These are phyloP conservation scores for Tridacna crocea DNA, from an alignment of 2,888 invertebrate species.

Conservation along the genomic window DNA sequence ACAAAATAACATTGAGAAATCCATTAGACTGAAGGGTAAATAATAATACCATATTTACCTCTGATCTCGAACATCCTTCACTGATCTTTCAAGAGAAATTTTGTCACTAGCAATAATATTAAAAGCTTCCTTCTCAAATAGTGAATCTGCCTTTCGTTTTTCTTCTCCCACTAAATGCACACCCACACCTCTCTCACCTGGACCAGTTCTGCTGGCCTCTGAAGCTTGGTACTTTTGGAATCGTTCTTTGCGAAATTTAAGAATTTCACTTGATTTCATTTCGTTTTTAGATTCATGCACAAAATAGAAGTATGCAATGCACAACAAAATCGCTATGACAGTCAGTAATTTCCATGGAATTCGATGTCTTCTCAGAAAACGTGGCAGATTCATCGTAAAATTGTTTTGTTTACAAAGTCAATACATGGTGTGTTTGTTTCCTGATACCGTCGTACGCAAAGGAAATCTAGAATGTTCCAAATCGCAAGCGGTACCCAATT, in stretches of 20 bases:
- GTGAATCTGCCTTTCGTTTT: constrained; percentile 87
- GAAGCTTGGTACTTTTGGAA: constrained; percentile 67
- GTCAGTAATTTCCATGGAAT: constrained; percentile 66
- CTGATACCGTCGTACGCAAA: neutral
- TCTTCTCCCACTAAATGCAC: constrained; percentile 85
- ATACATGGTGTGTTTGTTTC: neutral
- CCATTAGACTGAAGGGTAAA: neutral
- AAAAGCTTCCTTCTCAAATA: constrained; percentile 93
- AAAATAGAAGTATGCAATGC: constrained; percentile 50
- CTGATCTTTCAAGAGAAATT: constrained; percentile 92
- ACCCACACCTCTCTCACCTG: constrained; percentile 81
- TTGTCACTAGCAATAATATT: constrained; percentile 95
- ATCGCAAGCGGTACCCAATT: too few relatives aligned
- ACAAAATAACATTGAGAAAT: too few relatives aligned
- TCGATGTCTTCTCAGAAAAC: constrained; percentile 65
- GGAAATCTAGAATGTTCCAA: too few relatives aligned
- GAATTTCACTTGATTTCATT: constrained; percentile 37
- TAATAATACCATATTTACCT: constrained; percentile 74
- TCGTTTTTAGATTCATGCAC: constrained; percentile 21
- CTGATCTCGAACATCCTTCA: constrained; percentile 88
- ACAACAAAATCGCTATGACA: constrained; percentile 46
- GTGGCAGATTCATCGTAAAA: constrained; percentile 60
- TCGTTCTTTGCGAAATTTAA: constrained; percentile 61
- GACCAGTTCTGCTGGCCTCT: constrained; percentile 74
- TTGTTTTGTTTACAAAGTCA: constrained; percentile 8